Conservation (phyloP, 1,140 invertebrate species). For the Archivesica marissinica region DNA sequence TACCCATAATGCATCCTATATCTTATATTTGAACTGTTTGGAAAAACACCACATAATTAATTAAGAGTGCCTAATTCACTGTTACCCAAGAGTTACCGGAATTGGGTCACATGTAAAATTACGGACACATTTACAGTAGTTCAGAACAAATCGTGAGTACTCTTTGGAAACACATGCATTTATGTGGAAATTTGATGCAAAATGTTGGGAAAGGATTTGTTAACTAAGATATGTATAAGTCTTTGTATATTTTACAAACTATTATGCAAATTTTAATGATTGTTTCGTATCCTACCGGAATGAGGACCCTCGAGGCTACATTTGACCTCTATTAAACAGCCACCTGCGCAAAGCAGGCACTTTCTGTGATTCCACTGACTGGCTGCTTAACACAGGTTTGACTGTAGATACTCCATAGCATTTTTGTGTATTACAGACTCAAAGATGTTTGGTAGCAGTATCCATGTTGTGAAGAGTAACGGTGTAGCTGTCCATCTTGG, state of each 20-base stretch:
- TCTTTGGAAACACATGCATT: no score
- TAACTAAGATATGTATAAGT: no score
- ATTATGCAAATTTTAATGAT: neutral
- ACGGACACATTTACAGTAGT: no score
- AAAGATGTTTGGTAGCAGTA: neutral
- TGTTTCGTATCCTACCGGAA: neutral
- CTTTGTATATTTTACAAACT: neutral
- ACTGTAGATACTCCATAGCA: neutral
- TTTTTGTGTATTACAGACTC: constrained; percentile 17
- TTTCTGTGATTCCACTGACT: neutral
- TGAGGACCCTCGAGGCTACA: neutral
- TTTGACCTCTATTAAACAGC: neutral
- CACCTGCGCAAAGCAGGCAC: neutral
- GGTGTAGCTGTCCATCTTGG: neutral
- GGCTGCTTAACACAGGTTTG: neutral
- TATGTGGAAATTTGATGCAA: no score
- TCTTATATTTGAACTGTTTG: no score
- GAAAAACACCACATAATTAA: no score
- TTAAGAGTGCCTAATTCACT: no score
- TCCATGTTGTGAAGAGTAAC: neutral
- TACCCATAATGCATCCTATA: no score
- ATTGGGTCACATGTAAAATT: no score
- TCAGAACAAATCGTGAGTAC: no score
- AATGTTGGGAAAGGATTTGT: no score
- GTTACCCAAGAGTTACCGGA: no score